Base-by-base conservation (phyloP, 1,140 invertebrate genomes). In the Leptonema lineaticorne region DNA sequence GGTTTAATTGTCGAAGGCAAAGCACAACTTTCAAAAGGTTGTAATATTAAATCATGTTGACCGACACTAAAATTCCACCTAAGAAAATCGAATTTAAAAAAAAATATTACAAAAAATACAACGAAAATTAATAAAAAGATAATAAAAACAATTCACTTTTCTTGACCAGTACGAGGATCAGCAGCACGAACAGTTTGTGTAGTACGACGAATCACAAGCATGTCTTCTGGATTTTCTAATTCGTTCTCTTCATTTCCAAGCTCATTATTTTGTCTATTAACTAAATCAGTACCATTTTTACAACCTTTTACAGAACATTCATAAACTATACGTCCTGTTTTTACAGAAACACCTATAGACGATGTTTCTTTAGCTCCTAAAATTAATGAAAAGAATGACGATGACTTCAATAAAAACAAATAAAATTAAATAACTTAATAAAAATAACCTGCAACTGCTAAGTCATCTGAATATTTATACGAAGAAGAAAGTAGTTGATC, bases 41-140 rank as follows among this genome's bases (percentile, higher is more conserved):
- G 73, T n/a, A 93, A 74, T 50, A 88, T 87, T 30, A 96, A 72
- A 71, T 95, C 89, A 80, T 95, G 91, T 69, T 93, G 89, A 1
- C 91, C 93, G 28, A 97, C 94, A 79, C 93, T 96, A 75, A 96
- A 98, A 82, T 97, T 97, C 95, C 95, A 97, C 75, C 92, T 92
- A 74, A n/a, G n/a, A n/a, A 30, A 78, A 76, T 58, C 63, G 22
- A 65, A 66, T 50, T 66, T 57, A n/a, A 6, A 4, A 20, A 11
- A 45, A 37, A 45, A 29, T 62, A 6, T 41, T 62, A 20, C 2
- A 33, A 62, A 62, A 16, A 11, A 33, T 62, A 16, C 41, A 48
- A 33, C 22, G 48, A 6, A 9, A 41, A 2, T 41, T 11, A 33
- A 41, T 41, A 3, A 11, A 41, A 41, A 2, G 16, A 41, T n/a